Evolutionary conservation across 2,888 invertebrate species (phyloP).

Genomic region (Anthophora plumipes): DNA sequence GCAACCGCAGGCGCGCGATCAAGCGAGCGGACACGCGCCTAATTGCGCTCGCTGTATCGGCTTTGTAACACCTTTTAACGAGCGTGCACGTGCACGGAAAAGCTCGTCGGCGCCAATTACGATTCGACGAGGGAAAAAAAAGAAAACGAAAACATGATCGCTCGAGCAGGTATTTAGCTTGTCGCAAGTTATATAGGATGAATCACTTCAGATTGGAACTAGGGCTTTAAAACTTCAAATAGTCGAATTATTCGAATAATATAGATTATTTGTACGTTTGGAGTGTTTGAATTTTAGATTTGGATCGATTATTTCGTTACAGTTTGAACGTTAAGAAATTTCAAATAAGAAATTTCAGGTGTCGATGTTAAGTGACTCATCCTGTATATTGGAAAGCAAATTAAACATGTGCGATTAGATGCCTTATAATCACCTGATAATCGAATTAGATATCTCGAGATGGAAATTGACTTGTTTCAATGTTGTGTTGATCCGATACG

Average conservation of each 20-base stretch:
- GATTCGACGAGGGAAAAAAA: background rate
- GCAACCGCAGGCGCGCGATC: slow-evolving; percentile 38
- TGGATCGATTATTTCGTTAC: too few relatives aligned
- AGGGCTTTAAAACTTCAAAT: too few relatives aligned
- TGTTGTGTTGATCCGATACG: background rate
- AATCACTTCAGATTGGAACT: background rate
- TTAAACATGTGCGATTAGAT: too few relatives aligned
- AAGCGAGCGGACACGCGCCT: slow-evolving; percentile 21
- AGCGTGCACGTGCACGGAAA: slow-evolving; percentile 32
- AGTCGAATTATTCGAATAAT: too few relatives aligned
- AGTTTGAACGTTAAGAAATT: too few relatives aligned
- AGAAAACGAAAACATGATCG: background rate
- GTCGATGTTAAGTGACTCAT: too few relatives aligned
- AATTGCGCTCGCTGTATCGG: slow-evolving; percentile 28
- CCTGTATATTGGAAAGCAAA: background rate
- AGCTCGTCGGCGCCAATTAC: slow-evolving; percentile 9
- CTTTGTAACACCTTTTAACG: slow-evolving; percentile 48
- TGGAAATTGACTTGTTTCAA: background rate
- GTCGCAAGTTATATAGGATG: background rate
- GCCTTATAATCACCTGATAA: background rate
- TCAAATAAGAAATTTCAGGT: too few relatives aligned
- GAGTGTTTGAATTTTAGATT: too few relatives aligned
- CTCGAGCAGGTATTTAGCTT: background rate
- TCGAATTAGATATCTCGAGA: background rate
- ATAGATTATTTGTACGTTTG: too few relatives aligned